These are phyloP conservation scores for Eilema sororculum DNA, from an alignment of 2,888 invertebrate species.

Conservation along the genomic window DNA sequence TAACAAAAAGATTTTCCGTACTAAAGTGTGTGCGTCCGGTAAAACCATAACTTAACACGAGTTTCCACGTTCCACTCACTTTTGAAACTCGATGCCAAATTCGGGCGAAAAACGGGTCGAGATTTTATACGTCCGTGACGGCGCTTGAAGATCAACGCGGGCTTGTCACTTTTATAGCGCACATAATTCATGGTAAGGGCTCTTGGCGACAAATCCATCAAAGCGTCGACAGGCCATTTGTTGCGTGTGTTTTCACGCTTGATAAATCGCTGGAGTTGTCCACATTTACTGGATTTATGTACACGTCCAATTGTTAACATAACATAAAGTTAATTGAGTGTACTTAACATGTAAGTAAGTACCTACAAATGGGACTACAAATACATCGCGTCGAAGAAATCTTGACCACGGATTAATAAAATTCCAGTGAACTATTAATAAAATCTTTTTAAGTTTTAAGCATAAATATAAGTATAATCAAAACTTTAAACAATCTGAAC, in stretches of 20 bases:
- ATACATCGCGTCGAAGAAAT: background rate
- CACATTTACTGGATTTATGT: constrained; percentile 82
- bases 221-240: constrained; percentile 84
- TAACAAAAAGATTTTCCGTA: constrained; percentile 23
- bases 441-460: too few relatives aligned
- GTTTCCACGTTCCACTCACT: constrained; percentile 50
- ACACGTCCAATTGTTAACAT: constrained; percentile 68
- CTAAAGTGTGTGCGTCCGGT: constrained; percentile 24
- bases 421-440: background rate
- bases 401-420: background rate
- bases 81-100: constrained; percentile 45
- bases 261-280: constrained; percentile 83
- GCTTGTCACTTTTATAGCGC: constrained; percentile 68
- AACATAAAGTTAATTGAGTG: constrained; percentile 70
- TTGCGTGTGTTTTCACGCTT: constrained; percentile 84
- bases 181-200: constrained; percentile 76
- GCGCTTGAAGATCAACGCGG: constrained; percentile 57
- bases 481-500: too few relatives aligned
- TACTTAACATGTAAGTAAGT: constrained; percentile 45
- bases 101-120: constrained; percentile 39
- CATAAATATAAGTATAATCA: too few relatives aligned
- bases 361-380: constrained; percentile 16
- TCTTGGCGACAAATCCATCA: constrained; percentile 85
- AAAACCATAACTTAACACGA: constrained; percentile 38
- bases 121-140: constrained; percentile 57